Evolutionary conservation across 2,113 vertebrate genomes (phyloP).

Genomic region (Bothrops jararaca): DNA sequence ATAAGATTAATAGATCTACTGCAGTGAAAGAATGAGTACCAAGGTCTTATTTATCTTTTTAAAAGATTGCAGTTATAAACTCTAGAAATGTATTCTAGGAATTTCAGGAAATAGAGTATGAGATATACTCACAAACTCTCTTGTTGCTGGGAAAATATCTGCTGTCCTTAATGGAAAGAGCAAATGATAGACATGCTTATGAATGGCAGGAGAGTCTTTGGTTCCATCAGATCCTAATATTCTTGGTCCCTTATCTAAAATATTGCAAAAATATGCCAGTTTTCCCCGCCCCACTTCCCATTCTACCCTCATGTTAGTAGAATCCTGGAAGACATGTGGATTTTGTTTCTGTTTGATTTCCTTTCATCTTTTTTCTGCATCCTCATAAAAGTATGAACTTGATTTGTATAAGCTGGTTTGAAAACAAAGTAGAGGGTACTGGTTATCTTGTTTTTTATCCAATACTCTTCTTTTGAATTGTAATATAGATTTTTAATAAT

Average conservation of each 20-base stretch:
- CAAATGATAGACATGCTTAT: not conserved
- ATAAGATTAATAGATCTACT: not conserved
- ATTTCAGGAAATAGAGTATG: not conserved
- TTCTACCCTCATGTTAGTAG: not conserved
- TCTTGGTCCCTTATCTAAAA: not conserved
- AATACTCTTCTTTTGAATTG: not conserved
- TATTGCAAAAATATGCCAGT: not conserved
- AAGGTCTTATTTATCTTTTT: not conserved
- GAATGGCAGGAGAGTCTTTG: not conserved
- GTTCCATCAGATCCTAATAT: not conserved
- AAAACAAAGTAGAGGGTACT: not conserved
- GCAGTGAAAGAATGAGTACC: not conserved
- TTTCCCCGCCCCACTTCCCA: not conserved
- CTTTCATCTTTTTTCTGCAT: not conserved
- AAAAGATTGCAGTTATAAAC: not conserved
- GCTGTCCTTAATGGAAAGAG: not conserved
- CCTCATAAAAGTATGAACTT: not conserved
- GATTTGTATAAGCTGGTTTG: not conserved
- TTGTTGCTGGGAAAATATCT: not conserved
- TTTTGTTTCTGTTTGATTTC: not conserved
- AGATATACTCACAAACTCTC: not conserved
- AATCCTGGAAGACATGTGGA: not conserved
- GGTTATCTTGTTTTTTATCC: not conserved
- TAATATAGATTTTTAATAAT: not conserved
- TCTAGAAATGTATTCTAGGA: not conserved